These are phyloP conservation scores for Podabrus alpinus DNA, from an alignment of 2,888 invertebrate genomes.

Conservation along the genomic window DNA sequence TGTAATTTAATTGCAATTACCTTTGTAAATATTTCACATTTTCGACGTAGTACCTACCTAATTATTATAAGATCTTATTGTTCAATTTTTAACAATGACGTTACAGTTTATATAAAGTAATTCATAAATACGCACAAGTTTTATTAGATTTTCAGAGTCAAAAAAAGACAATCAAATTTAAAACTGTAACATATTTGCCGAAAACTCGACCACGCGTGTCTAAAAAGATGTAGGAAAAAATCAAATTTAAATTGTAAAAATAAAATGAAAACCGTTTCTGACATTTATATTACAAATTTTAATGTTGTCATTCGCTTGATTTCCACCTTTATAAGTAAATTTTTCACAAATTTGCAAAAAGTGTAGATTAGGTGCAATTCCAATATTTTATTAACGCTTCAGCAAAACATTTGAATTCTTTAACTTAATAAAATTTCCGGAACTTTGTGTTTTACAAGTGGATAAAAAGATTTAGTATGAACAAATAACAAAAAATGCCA, in stretches of 20 bases:
- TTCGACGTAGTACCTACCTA: too few relatives aligned
- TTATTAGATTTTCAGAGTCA: neutral
- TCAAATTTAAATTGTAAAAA: neutral
- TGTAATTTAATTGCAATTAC: too few relatives aligned
- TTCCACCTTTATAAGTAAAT: constrained; percentile 15
- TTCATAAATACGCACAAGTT: neutral
- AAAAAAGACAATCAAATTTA: neutral
- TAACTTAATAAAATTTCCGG: neutral
- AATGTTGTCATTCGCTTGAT: constrained; percentile 18
- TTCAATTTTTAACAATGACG: neutral
- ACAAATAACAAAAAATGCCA: neutral
- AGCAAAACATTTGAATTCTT: neutral
- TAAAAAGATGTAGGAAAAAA: neutral
- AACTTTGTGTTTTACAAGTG: constrained; percentile 10
- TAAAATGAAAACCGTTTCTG: neutral
- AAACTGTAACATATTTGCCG: neutral
- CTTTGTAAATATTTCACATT: neutral
- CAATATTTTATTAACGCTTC: neutral
- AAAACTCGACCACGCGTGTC: neutral
- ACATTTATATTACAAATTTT: constrained; percentile 9
- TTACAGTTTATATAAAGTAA: neutral
- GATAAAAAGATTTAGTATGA: constrained; percentile 7
- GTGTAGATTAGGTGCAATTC: constrained; percentile 5
- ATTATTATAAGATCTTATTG: too few relatives aligned
- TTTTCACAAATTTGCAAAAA: constrained; percentile 7